A percentile compares a stretch with the other conserved stretches of the same genome.
Conservation (phyloP, 2,797 vertebrate species). For the Gymnocypris eckloni region DNA sequence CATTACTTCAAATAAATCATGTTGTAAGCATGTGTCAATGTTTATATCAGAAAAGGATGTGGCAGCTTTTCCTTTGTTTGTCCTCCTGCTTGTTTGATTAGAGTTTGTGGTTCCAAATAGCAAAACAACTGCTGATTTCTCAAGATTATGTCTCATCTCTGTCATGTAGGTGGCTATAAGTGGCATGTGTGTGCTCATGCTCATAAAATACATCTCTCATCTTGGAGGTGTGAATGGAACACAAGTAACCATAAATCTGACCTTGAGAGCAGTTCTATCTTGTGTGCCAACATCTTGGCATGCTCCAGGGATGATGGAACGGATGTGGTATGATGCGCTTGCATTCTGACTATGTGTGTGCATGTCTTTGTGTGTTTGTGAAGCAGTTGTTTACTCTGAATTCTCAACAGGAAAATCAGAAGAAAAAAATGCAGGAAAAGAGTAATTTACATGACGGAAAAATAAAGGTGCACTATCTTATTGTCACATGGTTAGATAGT, state of each 20-base stretch:
- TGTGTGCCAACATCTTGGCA: constrained; percentile 22
- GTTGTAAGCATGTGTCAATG: background rate
- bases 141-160: background rate
- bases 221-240: constrained; percentile 40
- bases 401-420: background rate
- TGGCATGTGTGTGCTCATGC: background rate
- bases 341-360: background rate
- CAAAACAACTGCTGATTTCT: constrained; percentile 27
- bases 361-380: constrained; percentile 1
- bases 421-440: background rate
- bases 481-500: background rate
- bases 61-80: background rate
- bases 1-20: constrained; percentile 2
- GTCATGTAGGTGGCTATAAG: constrained; percentile 18
- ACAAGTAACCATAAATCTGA: constrained; percentile 31
- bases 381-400: background rate
- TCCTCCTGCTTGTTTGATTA: constrained; percentile 17
- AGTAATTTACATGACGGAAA: background rate
- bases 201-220: constrained; percentile 51
- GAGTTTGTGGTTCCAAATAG: constrained; percentile 26
- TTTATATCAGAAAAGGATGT: background rate
- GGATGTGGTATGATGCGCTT: background rate
- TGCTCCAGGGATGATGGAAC: constrained; percentile 8
- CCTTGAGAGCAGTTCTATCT: constrained; percentile 9
- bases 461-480: background rate